Percentiles rank a stretch among this genome's conserved stretches.
phyloP scores from a whole-genome alignment of 2,888 invertebrate genomes.

The Brenthis hecate region DNA sequence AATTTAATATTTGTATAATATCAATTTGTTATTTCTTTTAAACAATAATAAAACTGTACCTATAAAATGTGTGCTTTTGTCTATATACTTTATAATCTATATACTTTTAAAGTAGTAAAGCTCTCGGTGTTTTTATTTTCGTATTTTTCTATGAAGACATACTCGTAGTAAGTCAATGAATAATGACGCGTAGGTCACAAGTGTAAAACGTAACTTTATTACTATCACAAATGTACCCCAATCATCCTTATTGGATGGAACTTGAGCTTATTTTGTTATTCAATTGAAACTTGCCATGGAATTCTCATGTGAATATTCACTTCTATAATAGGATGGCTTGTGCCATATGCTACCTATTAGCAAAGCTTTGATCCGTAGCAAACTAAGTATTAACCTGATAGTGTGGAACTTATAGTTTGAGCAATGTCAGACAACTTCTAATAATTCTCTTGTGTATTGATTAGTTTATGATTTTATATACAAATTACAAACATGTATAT shows the following conservation, averaged over 20 bases:
- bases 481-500: too few species aligned
- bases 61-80: too few species aligned
- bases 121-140: neutral
- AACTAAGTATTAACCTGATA: constrained; percentile 24
- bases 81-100: neutral
- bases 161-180: neutral
- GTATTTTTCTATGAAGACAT: neutral
- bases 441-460: constrained; percentile 12
- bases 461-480: too few species aligned
- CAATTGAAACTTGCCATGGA: constrained; percentile 16
- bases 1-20: too few species aligned
- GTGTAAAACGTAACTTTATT: neutral
- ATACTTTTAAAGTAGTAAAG: neutral
- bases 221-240: constrained; percentile 2
- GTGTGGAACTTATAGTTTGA: constrained; percentile 18
- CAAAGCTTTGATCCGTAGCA: constrained; percentile 24
- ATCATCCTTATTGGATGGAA: constrained; percentile 4
- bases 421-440: constrained; percentile 19
- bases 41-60: too few species aligned
- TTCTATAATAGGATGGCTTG: constrained; percentile 16
- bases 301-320: constrained; percentile 1
- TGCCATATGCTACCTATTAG: constrained; percentile 21
- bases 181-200: neutral
- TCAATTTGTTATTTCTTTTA: too few species aligned
- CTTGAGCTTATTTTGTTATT: constrained; percentile 18